Evolutionary conservation across 2,113 vertebrate genomes (phyloP), one percentile per base, ranked within the genome.

Genomic region (Hemiprocne comata): DNA sequence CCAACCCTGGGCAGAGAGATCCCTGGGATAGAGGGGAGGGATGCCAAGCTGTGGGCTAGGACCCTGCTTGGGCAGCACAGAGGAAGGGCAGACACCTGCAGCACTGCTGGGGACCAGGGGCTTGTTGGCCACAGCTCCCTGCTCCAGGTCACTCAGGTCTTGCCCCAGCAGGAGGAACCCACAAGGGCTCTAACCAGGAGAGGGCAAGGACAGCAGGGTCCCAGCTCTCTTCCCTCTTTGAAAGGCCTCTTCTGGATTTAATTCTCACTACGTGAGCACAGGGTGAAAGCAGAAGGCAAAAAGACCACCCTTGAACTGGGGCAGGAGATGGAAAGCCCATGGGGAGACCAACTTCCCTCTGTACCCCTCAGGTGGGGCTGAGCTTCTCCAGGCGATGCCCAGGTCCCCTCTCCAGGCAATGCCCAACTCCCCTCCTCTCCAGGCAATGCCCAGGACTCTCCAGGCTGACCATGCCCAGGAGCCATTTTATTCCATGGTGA

Each of bases 281-380:
- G 36, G 60, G 19, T 34, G 62, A 34, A 58, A n/a, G 57, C 40
- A 21, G 55, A 42, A 33, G 53, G 3, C 20, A 12, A 48, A 21
- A n/a, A 24, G 40, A 4, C 0, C 5, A 29, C 14, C 36, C 4
- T 33, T 6, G 20, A 44, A 6, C 34, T 29, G 6, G 1, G 51
- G 9, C 25, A 33, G 69, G 17, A 50, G 34, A 25, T 17, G 34
- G 36, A 34, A 54, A 48, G 28, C 8, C 50, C 50, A 13, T 0
- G 10, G n/a, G n/a, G 24, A 23, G 16, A 70, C 17, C 50, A 20
- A 6, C 31, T 36, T 50, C 50, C 57, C 50, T 7, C 5, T 5
- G 1, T n/a, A 16, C 20, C 65, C 3, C n/a, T 5, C 12, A 5
- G 33, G 51, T 4, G 14, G n/a, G 55, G 23, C 1, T 42, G 24